Percentiles rank a stretch among this genome's conserved stretches.
Evolutionary conservation across 2,113 vertebrate species (phyloP).

Genomic region (Dipodomys ordii): DNA sequence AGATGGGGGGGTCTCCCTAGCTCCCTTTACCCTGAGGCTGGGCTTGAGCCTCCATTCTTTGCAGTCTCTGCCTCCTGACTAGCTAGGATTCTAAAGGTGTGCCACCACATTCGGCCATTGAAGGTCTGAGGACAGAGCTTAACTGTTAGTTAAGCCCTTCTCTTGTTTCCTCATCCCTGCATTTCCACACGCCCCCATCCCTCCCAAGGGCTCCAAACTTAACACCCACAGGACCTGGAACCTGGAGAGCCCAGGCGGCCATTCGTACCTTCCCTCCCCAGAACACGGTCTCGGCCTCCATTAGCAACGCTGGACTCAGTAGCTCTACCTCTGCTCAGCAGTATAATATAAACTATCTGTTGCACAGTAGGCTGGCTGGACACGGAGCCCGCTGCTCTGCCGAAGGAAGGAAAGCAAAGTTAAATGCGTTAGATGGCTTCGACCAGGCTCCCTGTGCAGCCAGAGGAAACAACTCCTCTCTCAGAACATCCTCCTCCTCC

Average conservation of each 20-base stretch:
- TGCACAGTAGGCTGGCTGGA: background rate
- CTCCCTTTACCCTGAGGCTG: too few relatives aligned
- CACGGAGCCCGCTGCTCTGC: background rate
- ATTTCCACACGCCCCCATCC: too few relatives aligned
- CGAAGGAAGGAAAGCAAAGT: background rate
- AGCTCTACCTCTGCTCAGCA: constrained; percentile 66
- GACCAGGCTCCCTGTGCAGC: background rate
- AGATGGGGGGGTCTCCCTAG: too few relatives aligned
- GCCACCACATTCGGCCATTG: too few relatives aligned
- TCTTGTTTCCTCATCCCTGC: too few relatives aligned
- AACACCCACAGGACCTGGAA: background rate
- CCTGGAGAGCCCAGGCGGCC: background rate
- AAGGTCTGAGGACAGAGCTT: too few relatives aligned
- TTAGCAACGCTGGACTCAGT: constrained; percentile 70
- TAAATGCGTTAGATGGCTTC: background rate
- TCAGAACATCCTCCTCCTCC: background rate
- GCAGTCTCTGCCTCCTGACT: too few relatives aligned
- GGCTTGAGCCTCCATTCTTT: too few relatives aligned
- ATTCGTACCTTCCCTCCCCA: background rate
- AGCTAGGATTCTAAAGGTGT: too few relatives aligned
- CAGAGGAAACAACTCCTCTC: background rate
- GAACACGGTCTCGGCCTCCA: constrained; percentile 2
- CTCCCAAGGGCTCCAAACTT: too few relatives aligned
- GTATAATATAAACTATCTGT: constrained; percentile 29
- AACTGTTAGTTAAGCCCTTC: too few relatives aligned